Base-by-base conservation (phyloP, 2,797 vertebrate species). In the Cossypha polioptera region DNA sequence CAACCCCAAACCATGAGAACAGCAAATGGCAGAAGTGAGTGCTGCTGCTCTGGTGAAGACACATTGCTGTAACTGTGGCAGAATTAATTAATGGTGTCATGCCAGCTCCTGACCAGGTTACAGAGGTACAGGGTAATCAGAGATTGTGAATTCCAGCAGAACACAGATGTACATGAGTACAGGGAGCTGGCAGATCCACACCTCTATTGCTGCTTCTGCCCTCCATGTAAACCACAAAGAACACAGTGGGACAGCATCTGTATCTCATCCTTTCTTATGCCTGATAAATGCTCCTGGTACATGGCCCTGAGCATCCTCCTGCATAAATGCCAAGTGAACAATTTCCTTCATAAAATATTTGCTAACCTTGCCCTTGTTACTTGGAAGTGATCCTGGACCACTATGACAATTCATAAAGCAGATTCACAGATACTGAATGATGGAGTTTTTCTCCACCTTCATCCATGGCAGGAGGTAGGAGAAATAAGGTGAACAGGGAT, bases 281-380 rank as follows among this genome's bases (percentile, higher is more conserved):
- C 57, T 94, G 85, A 58, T 47, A 55, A 62, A 71, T 53, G 29
- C 7, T 54, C 42, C 55, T 65, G 51, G 43, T 36, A 13, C 38
- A 16, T 7, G 17, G 45, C 33, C 71, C 61, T 73, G 81, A 65
- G 38, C 29, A 16, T 61, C 48, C 36, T 71, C 36, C 62, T 33
- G 0, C 11, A 55, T 6, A 73, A 57, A 62, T 18, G 38, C n/a
- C 63, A 79, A 72, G 58, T 11, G 78, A 31, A 58, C 0, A 0
- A 43, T 54, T 47, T 82, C 67, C 57, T 76, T 25, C 51, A 38
- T 61, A 47, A 74, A 76, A 28, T 18, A 36, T 36, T 26, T 36
- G 22, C 47, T 72, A 18, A 61, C 35, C 16, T 77, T 80, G 51
- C 16, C 51, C 42, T 86, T 61, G 67, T 13, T 11, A 11, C 33